Evolutionary conservation across 2,797 vertebrate species (phyloP), one percentile per base, ranked within the genome.

Genomic region (Gila robusta): DNA sequence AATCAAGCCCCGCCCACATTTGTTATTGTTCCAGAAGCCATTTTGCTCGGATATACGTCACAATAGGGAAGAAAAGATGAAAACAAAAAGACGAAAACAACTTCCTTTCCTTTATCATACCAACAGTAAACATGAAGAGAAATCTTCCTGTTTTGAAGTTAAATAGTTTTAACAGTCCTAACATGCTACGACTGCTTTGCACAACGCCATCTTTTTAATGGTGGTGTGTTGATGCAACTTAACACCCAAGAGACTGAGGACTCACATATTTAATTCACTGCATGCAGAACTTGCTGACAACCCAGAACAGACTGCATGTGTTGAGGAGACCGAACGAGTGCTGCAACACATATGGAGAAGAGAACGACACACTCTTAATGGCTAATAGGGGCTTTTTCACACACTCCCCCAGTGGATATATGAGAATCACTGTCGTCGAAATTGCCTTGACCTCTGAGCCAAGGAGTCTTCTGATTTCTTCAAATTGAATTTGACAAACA

Each of bases 401-500:
- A 79, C 82, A 83, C 74, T 89, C 89, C 88, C 72, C 85, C 88
- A 89, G 91, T 89, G 89, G 93, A 92, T 92, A 93, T 92, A 89
- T 92, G 91, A 95, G 93, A 95, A 92, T 92, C 92, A 95, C 94
- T 93, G 90, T 89, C 71, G 86, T 83, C 83, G 89, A 94, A 93
- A 94, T 94, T 93, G 93, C 91, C 92, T 92, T 87, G 89, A 94
- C 93, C 93, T 90, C 88, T 89, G 90, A 71, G 90, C 91, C 8
- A 70, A 86, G 78, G 88, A 91, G 90, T 89, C 88, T 82, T 89
- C 91, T 91, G 89, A 93, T 91, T 93, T 88, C 84, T 88, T 81
- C 79, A 92, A 95, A 95, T 95, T 93, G 88, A 94, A 94, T 95
- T 93, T 95, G 92, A 95, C 92, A 91, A 91, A 94, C 91, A 95